phyloP scores from a whole-genome alignment of 1,140 invertebrate genomes.

The Panagrolaimus sp. region DNA sequence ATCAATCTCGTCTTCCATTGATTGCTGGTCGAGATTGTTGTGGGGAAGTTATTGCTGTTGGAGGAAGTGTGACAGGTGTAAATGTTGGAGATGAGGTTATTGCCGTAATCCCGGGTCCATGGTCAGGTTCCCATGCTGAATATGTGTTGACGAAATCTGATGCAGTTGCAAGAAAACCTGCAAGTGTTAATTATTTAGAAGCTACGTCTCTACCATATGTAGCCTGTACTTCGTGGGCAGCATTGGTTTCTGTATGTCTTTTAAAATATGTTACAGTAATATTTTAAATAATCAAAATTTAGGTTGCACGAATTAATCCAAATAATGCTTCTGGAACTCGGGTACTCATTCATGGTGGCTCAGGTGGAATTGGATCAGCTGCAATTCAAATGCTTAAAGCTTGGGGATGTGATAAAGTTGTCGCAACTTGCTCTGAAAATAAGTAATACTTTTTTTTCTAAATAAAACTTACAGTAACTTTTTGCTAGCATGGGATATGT shows the following conservation, averaged over 20 bases:
- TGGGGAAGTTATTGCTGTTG: conserved; percentile 72
- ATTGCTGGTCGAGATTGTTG: conserved; percentile 78
- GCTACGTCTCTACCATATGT: conserved; percentile 77
- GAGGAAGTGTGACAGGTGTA: conserved; percentile 65
- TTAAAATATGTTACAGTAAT: no score
- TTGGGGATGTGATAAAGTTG: conserved; percentile 66
- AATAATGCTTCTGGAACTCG: conserved; percentile 62
- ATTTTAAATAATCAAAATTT: conserved; percentile 47
- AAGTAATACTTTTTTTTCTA: no score
- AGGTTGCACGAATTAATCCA: conserved; percentile 67
- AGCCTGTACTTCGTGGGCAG: conserved; percentile 76
- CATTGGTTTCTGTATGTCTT: conserved; percentile 61
- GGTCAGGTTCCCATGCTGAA: conserved; percentile 54
- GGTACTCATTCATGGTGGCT: conserved; percentile 77
- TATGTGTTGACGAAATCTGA: conserved; percentile 38
- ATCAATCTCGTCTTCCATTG: conserved; percentile 65
- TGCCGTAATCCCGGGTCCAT: conserved; percentile 46
- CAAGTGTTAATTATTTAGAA: conserved; percentile 67
- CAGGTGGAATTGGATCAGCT: conserved; percentile 80
- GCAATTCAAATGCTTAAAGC: conserved; percentile 76
- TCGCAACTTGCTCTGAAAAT: conserved; percentile 47
- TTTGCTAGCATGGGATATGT: conserved; percentile 61
- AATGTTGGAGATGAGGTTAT: conserved; percentile 72
- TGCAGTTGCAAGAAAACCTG: conserved; percentile 65
- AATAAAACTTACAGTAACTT: no score